Evolutionary conservation across 2,113 vertebrate genomes (phyloP), one percentile per base, ranked within the genome.

Genomic region (Pterophyllum scalare): DNA sequence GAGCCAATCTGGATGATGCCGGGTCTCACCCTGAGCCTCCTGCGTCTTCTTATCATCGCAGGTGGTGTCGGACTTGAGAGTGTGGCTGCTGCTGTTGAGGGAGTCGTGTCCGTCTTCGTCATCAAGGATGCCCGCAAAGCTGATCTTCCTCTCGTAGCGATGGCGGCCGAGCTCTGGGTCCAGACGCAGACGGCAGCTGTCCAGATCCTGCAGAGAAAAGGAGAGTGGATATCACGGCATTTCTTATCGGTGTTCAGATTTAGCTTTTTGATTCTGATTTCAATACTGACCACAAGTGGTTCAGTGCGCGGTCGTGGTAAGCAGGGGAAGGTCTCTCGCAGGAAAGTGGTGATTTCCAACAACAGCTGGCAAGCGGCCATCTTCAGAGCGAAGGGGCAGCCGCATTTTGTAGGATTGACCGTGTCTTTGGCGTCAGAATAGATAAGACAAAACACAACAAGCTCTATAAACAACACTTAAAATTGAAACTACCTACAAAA

Each of bases 61-160:
- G 56, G 97, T 95, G 78, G 97, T 96, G 90, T 99, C 98, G 7
- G 98, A 99, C 93, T 98, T 99, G 86, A 99, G 96, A 10, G 98
- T 99, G 83, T 99, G 98, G 92, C 98, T 99, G 96, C 98, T 99
- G 95, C 98, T 99, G 93, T 99, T 97, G 31, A 99, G 96, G 5
- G 98, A 99, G 89, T 99, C 98, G 74, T 97, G 98, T 4, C 97
- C 96, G 43, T 99, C 98, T 92, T 99, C 99, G 61, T 99, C 98
- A 54, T 99, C 98, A 13, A 99, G 94, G 90, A 99, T 98, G 3
- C 98, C 98, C 0, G 98, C 98, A 76, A 99, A 99, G 94, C 98
- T 99, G 95, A 99, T 99, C 95, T 99, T 99, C 92, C 98, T 97
- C 88, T 99, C 98, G 64, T 99, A 99, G 92, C 98, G 97, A 83